phyloP scores from a whole-genome alignment of 2,888 invertebrate genomes.

The Petrophora chlorosata region DNA sequence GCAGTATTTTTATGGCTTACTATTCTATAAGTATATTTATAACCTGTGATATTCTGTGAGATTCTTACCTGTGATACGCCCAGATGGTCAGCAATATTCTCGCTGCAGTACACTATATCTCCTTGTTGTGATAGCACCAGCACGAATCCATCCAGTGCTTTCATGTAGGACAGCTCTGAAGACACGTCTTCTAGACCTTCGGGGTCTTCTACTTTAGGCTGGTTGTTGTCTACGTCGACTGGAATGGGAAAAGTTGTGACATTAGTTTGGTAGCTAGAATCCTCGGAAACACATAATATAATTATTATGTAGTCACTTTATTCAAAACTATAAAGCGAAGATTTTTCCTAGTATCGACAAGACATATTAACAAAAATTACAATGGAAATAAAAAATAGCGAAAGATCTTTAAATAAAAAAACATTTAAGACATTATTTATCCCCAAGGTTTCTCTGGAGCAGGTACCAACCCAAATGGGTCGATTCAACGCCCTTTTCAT shows the following conservation, averaged over 20 bases:
- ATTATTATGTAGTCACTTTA: too few species aligned
- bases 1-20: too few species aligned
- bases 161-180: constrained; percentile 86
- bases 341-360: too few species aligned
- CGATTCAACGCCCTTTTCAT: constrained; percentile 8
- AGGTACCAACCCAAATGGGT: constrained; percentile 5
- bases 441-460: constrained; percentile 1
- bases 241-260: constrained; percentile 42
- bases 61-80: constrained; percentile 93
- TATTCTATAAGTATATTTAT: too few species aligned
- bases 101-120: constrained; percentile 95
- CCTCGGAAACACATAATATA: too few species aligned
- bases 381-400: too few species aligned
- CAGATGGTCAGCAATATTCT: constrained; percentile 94
- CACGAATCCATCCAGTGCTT: constrained; percentile 96
- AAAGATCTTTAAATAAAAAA: too few species aligned
- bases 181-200: constrained; percentile 72
- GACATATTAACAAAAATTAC: too few species aligned
- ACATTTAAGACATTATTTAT: not conserved
- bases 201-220: constrained; percentile 61
- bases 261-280: not conserved
- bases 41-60: not conserved
- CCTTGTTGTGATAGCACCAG: constrained; percentile 94
- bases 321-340: too few species aligned
- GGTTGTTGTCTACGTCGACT: constrained; percentile 60